Evolutionary conservation across 2,888 invertebrate genomes (phyloP).

Genomic region (Noctuana brunneofusca): DNA sequence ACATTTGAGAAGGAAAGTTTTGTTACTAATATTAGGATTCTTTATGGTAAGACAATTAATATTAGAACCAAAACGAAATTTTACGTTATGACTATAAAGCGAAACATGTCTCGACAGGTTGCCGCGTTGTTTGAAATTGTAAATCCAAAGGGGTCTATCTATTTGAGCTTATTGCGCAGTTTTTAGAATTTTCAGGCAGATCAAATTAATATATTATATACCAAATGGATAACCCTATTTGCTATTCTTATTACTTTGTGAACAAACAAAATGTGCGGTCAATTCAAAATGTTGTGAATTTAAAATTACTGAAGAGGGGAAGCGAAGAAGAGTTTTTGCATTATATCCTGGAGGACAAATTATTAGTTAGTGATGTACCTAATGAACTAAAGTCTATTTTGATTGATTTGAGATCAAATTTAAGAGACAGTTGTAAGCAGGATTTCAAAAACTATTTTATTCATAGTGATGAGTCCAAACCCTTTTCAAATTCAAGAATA

Average conservation of each 20-base stretch:
- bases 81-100: no score
- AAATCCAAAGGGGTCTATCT: no score
- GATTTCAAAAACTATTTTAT: constrained; percentile 63
- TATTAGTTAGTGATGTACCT: constrained; percentile 48
- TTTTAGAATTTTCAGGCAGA: no score
- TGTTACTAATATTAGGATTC: neutral
- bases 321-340: constrained; percentile 38
- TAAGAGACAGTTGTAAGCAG: constrained; percentile 49
- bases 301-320: constrained; percentile 51
- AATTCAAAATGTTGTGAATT: constrained; percentile 57
- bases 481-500: constrained; percentile 39
- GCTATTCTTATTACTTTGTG: constrained; percentile 64
- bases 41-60: neutral
- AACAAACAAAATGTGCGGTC: constrained; percentile 74
- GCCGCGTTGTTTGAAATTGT: constrained; percentile 54
- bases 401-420: constrained; percentile 51
- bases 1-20: neutral
- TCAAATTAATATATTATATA: neutral
- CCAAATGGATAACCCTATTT: constrained; percentile 54
- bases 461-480: constrained; percentile 24
- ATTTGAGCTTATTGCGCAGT: no score
- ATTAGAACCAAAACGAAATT: neutral
- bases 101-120: constrained; percentile 59
- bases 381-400: constrained; percentile 49
- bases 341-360: constrained; percentile 49